Conservation (phyloP, 2,113 vertebrate species). For the Entosphenus tridentatus region DNA sequence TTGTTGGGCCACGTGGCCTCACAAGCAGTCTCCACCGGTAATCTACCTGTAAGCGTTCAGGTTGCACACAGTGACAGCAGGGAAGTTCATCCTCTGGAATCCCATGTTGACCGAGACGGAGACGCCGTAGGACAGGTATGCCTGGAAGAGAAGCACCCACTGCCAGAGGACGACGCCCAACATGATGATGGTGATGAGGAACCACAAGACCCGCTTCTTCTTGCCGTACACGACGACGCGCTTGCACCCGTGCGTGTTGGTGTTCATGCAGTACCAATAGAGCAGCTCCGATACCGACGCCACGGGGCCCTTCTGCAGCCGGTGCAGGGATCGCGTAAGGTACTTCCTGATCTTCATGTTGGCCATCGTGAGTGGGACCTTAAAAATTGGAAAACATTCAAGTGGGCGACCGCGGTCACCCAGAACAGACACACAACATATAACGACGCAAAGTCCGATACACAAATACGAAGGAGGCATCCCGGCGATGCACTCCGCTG, state of each 20-base stretch:
- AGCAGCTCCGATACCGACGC: slow-evolving; percentile 42
- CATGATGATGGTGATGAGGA: slow-evolving; percentile 32
- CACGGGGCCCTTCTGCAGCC: slow-evolving; percentile 39
- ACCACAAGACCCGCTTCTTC: slow-evolving; percentile 39
- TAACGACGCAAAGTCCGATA: too few relatives aligned
- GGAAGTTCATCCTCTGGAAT: slow-evolving; percentile 41
- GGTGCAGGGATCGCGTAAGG: slow-evolving; percentile 25
- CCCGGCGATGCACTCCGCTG: neutral
- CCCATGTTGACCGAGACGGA: slow-evolving; percentile 29
- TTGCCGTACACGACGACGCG: slow-evolving; percentile 41
- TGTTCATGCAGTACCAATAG: slow-evolving; percentile 45
- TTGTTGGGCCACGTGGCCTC: too few relatives aligned
- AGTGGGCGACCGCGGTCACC: too few relatives aligned
- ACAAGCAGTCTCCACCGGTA: too few relatives aligned
- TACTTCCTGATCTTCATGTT: slow-evolving; percentile 27
- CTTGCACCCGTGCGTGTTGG: slow-evolving; percentile 43
- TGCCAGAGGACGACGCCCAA: slow-evolving; percentile 36
- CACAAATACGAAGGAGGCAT: too few relatives aligned
- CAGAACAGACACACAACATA: too few relatives aligned
- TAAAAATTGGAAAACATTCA: neutral
- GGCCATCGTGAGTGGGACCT: neutral
- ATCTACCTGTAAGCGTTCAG: slow-evolving; percentile 37
- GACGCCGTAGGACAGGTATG: slow-evolving; percentile 35
- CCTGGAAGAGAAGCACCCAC: slow-evolving; percentile 32
- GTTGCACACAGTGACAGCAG: slow-evolving; percentile 35